Base-by-base conservation (phyloP, 2,113 vertebrate genomes). In the Neopipo cinnamomea region DNA sequence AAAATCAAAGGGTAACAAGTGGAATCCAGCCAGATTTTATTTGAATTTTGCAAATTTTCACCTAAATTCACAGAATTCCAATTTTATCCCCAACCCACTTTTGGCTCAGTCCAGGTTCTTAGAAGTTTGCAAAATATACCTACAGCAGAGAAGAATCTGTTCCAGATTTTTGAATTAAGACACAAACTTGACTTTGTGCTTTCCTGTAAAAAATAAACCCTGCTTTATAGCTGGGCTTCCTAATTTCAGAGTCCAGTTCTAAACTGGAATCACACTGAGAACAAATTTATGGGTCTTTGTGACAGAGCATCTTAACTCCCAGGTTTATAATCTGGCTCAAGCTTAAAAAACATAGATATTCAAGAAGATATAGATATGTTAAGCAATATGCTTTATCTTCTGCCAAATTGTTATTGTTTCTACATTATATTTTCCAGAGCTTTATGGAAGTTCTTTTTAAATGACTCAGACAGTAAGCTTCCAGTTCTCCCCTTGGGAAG, bases 391-490 rank as follows among this genome's bases (percentile, higher is more conserved):
- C 35, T 88, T 37, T 9, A 27, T 55, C 41, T 79, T 85, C 81
- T 91, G 77, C 25, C 49, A 88, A 85, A 89, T 72, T 37, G 8
- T 46, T 84, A 71, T 63, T 86, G 49, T 96, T 92, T 75, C 49
- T 85, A 70, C 37, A 24, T 53, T 88, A 23, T 20, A 65, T 89
- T 95, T 95, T 91, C 89, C 81, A 91, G 31, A 55, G 14, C 11
- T 41, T 84, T 75, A 74, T 87, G 61, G 81, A 92, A 72, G 41
- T 55, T 76, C 56, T 81, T 93, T 95, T 81, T 27, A 63, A 85
- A 68, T 89, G 39, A 71, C 56, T 95, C 68, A 92, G 84, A 77
- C 56, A 88, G 63, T 72, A 79, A 61, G 41, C 11, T 96, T 95
- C 72, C 50, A 84, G 79, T 61, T 96, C 82, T 91, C 17, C 65